Percentiles rank a stretch among this genome's conserved stretches.
phyloP scores from a whole-genome alignment of 2,888 invertebrate genomes.

The Perizoma affinitatum region DNA sequence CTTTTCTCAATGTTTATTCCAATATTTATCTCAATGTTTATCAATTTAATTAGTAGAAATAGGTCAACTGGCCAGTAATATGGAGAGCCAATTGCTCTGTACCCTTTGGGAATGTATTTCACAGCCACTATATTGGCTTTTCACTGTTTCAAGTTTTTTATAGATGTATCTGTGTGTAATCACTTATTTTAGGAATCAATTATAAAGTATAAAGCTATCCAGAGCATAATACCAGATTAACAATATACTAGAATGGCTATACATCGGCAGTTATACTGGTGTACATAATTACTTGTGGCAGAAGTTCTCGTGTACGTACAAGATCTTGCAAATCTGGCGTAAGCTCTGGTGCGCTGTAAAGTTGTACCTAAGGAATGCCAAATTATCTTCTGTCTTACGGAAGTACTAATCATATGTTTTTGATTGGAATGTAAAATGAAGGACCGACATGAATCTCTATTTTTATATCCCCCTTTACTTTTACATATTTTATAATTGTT shows the following conservation, averaged over 20 bases:
- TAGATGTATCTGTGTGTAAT: slow-evolving; percentile 4
- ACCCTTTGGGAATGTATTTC: slow-evolving; percentile 1
- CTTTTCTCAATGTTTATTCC: too few relatives aligned
- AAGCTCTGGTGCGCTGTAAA: background rate
- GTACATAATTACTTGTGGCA: too few relatives aligned
- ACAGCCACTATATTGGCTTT: slow-evolving; percentile 8
- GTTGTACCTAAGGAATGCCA: slow-evolving; percentile 25
- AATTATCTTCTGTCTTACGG: slow-evolving; percentile 20
- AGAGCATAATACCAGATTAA: too few relatives aligned
- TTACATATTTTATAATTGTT: too few relatives aligned
- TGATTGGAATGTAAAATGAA: background rate
- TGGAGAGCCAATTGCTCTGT: background rate
- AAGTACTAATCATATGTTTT: slow-evolving; percentile 2
- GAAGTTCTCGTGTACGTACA: too few relatives aligned
- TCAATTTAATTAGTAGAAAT: background rate
- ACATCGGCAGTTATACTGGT: too few relatives aligned
- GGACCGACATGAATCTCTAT: slow-evolving; percentile 19
- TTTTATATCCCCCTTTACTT: slow-evolving; percentile 16
- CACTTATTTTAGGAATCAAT: background rate
- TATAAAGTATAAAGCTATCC: too few relatives aligned
- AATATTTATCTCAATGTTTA: background rate
- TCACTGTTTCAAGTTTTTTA: slow-evolving; percentile 5
- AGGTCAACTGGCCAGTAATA: too few relatives aligned
- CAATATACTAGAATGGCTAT: too few relatives aligned
- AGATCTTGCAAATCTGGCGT: too few relatives aligned